Conservation (phyloP, 2,113 vertebrate genomes). For the Manacus vitellinus region DNA sequence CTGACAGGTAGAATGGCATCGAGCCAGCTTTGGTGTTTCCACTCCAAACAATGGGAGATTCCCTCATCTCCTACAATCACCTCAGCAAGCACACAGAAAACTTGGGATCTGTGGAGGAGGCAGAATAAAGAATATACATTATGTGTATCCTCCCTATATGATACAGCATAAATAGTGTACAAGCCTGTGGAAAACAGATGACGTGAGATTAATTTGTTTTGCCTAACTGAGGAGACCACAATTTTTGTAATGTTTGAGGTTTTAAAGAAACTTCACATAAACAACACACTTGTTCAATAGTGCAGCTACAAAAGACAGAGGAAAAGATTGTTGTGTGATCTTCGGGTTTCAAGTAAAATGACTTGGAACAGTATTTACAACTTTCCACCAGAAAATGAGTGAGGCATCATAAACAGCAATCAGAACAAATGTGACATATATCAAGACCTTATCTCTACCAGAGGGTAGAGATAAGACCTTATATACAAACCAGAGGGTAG, state of each 20-base stretch:
- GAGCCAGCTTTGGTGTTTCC: not conserved
- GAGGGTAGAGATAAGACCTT: not conserved
- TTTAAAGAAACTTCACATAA: not conserved
- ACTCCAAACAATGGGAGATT: not conserved
- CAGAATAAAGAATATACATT: not conserved
- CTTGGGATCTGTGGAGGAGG: not conserved
- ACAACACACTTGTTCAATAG: not conserved
- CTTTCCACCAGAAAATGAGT: not conserved
- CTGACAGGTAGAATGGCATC: not conserved
- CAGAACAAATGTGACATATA: not conserved
- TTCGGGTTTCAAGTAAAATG: not conserved
- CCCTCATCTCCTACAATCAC: not conserved
- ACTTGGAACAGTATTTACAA: not conserved
- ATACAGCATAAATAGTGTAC: not conserved
- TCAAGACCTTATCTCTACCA: not conserved
- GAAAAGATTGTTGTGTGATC: not conserved
- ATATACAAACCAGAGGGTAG: not conserved
- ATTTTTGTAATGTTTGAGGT: not conserved
- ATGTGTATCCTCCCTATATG: not conserved
- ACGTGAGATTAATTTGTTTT: not conserved
- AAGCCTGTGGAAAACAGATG: not conserved
- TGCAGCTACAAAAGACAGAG: not conserved
- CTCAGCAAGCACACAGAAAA: not conserved
- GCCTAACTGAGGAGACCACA: not conserved
- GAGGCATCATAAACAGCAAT: not conserved